Evolutionary conservation across 2,888 invertebrate species (phyloP).

Genomic region (Formica aserva): DNA sequence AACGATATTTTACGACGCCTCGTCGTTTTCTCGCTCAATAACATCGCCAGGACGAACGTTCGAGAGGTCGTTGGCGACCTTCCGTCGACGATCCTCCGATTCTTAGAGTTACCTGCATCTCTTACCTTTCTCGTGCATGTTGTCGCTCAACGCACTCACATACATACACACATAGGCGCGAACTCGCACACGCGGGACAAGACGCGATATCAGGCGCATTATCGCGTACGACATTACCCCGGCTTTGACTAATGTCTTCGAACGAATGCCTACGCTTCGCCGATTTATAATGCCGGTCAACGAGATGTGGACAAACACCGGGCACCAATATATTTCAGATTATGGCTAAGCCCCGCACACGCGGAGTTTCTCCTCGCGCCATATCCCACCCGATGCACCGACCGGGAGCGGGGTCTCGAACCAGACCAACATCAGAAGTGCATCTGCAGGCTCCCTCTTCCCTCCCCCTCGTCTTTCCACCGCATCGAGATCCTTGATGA

Average conservation of each 20-base stretch:
- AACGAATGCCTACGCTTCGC: slow-evolving; percentile 85
- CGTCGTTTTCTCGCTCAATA: slow-evolving; percentile 43
- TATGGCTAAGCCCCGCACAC: slow-evolving; percentile 80
- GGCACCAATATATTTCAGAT: slow-evolving; percentile 86
- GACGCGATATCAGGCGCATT: slow-evolving; percentile 84
- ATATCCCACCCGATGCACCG: slow-evolving; percentile 71
- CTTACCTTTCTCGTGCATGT: slow-evolving; percentile 28
- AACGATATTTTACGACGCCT: slow-evolving; percentile 47
- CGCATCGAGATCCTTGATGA: slow-evolving; percentile 71
- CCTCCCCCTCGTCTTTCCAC: background rate
- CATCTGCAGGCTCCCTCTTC: slow-evolving; percentile 70
- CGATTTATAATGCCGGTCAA: slow-evolving; percentile 85
- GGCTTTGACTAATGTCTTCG: slow-evolving; percentile 86
- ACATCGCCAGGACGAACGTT: slow-evolving; percentile 51
- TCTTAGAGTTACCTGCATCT: slow-evolving; percentile 65
- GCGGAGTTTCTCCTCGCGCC: slow-evolving; percentile 57
- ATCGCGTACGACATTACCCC: slow-evolving; percentile 84
- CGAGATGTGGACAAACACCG: slow-evolving; percentile 85
- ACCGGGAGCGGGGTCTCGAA: slow-evolving; percentile 68
- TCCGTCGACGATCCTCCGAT: slow-evolving; percentile 68
- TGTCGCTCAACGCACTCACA: slow-evolving; percentile 26
- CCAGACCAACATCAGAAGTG: slow-evolving; percentile 80
- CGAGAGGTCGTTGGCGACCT: slow-evolving; percentile 67
- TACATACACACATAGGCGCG: slow-evolving; percentile 15
- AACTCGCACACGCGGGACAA: slow-evolving; percentile 64